A percentile compares a stretch with the other conserved stretches of the same genome.
Evolutionary conservation across 2,797 vertebrate species (phyloP).

Genomic region (Paramormyrops hopkinsi): DNA sequence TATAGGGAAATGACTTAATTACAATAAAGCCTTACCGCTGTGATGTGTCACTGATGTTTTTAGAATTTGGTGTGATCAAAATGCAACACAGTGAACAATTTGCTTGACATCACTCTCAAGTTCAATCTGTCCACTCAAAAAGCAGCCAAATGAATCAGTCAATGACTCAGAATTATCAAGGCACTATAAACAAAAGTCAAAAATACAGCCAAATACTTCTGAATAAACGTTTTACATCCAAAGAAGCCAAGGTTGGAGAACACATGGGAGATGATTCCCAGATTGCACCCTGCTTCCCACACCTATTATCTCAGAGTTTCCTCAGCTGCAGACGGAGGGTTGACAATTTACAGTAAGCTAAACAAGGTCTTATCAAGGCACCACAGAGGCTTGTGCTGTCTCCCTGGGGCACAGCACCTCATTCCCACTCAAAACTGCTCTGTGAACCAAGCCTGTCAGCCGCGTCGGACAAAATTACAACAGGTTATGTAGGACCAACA

Average conservation of each 20-base stretch:
- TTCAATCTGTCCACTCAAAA: neutral
- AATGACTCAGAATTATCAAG: neutral
- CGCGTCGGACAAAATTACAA: neutral
- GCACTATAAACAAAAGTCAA: neutral
- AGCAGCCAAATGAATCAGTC: neutral
- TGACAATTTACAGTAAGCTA: constrained; percentile 86
- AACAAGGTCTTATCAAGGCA: constrained; percentile 82
- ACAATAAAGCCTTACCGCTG: neutral
- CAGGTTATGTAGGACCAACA: neutral
- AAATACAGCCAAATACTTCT: neutral
- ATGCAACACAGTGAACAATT: neutral
- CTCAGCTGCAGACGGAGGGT: constrained; percentile 62
- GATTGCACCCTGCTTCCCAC: constrained; percentile 37
- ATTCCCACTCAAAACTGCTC: constrained; percentile 44
- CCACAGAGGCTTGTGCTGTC: constrained; percentile 71
- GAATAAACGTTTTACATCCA: constrained; percentile 54
- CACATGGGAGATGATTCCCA: constrained; percentile 22
- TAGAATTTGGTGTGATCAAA: neutral
- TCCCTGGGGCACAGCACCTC: constrained; percentile 51
- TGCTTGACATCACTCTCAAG: neutral
- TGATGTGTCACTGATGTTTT: neutral
- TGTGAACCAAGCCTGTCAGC: neutral
- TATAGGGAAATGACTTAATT: neutral
- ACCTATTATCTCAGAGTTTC: constrained; percentile 77
- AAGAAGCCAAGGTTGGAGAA: constrained; percentile 38